Evolutionary conservation across 1,140 invertebrate genomes (phyloP).

Genomic region (Nylanderia fulva): DNA sequence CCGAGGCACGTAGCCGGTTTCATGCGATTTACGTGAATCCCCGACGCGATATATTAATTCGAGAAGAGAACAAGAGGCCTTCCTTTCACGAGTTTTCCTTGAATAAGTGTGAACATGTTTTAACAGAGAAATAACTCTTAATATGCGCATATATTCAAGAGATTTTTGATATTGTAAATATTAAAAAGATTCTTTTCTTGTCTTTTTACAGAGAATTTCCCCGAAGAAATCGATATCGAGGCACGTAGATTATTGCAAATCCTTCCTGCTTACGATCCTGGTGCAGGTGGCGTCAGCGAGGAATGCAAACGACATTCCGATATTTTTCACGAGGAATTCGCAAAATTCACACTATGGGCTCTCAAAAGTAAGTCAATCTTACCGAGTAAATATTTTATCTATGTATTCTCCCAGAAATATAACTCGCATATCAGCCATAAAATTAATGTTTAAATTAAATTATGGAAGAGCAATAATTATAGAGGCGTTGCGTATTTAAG

Average conservation of each 20-base stretch:
- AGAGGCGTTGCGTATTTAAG: not conserved
- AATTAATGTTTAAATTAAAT: not conserved
- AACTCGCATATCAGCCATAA: not conserved
- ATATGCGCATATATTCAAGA: not conserved
- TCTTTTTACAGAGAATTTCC: conserved; percentile 78
- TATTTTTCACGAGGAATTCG: conserved; percentile 82
- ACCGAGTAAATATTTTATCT: not conserved
- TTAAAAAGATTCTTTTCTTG: conserved; percentile 12
- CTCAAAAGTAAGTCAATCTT: conserved; percentile 85
- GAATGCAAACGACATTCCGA: conserved; percentile 83
- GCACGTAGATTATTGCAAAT: conserved; percentile 78
- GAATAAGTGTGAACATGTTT: not conserved
- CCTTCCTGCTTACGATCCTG: conserved; percentile 81
- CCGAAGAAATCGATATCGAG: conserved; percentile 79
- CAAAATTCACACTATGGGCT: conserved; percentile 86
- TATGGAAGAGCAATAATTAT: conserved; percentile 12
- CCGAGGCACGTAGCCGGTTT: conserved; percentile 51
- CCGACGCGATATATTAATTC: conserved; percentile 24
- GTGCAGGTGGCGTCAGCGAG: conserved; percentile 79
- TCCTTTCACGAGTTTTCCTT: not conserved
- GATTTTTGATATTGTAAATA: not conserved
- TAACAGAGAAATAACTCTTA: not conserved
- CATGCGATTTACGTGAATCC: conserved; percentile 36
- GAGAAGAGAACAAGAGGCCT: not conserved
- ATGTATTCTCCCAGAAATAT: not conserved